Evolutionary conservation across 30 jellyfish, hydroid and myxozoan genomes (phyloP).

Genomic region (Sanderia malayensis): DNA sequence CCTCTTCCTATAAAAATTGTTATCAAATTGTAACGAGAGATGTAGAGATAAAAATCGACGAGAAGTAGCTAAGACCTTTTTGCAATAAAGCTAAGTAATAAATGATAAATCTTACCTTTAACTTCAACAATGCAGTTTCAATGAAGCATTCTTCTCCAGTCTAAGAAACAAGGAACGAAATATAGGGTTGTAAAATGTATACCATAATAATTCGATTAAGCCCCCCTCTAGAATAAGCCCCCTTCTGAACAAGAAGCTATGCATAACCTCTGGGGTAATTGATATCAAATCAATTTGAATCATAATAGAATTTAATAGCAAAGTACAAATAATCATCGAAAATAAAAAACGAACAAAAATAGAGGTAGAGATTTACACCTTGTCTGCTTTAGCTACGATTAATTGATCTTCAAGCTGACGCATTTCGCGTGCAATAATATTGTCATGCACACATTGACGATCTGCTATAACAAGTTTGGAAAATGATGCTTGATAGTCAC

Average conservation of each 20-base stretch:
- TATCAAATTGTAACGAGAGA: no score
- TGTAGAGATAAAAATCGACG: no score
- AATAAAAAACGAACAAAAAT: no score
- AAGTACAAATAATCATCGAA: no score
- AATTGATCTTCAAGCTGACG: slow-evolving; percentile 61
- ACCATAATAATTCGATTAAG: neutral
- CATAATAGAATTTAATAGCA: no score
- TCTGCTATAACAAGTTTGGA: slow-evolving; percentile 63
- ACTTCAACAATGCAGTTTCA: slow-evolving; percentile 38
- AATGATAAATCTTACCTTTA: slow-evolving; percentile 30
- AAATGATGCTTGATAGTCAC: slow-evolving; percentile 28
- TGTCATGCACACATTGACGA: slow-evolving; percentile 50
- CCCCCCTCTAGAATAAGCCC: neutral
- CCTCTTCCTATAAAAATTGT: neutral
- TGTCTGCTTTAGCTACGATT: slow-evolving; percentile 51
- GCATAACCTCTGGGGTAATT: no score
- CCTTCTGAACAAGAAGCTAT: neutral
- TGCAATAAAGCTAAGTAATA: slow-evolving; percentile 20
- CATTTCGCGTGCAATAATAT: slow-evolving; percentile 58
- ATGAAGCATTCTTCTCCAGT: slow-evolving; percentile 69
- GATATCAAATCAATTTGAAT: no score
- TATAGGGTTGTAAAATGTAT: neutral
- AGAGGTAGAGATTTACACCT: no score
- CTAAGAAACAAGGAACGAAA: slow-evolving; percentile 16
- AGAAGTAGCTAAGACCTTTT: no score